Base-by-base conservation (phyloP, 2,113 vertebrate genomes). In the Himantopus leucocephalus region DNA sequence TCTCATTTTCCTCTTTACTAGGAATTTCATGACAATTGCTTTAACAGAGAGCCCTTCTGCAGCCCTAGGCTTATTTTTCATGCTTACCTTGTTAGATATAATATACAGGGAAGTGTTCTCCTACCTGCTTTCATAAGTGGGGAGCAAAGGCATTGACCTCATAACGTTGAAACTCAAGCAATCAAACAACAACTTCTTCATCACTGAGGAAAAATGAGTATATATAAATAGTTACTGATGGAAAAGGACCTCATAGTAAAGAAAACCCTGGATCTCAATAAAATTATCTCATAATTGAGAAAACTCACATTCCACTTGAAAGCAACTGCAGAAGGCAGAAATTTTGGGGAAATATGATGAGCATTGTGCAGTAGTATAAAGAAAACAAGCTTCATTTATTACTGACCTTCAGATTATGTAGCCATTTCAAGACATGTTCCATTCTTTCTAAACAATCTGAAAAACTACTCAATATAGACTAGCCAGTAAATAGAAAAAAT, bases 1-100 rank as follows among this genome's bases (percentile, higher is more conserved):
- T 94, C 39, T 82, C 77, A 93, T 96, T 96, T 96, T 97, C 92
- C 81, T 95, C 75, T 94, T 90, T 90, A 37, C 39, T 52, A 64
- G n/a, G n/a, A 95, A 74, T 92, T 89, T 85, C 55, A 62, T 94
- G 86, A 89, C 86, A 92, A 92, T 74, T 92, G 39, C 59, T 85
- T 93, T 85, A 94, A 92, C 88, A 95, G 76, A 80, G 53, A 85
- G 30, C 23, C 83, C 73, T 91, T 92, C 52, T 83, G n/a, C 55
- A 89, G 72, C 43, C 52, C 16, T 88, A 88, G 71, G 37, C 55
- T 48, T 88, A 96, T 89, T 95, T 82, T 82, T 77, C 79, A 67
- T 87, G 62, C 9, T 64, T 56, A 70, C 32, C 13, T 78, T 45
- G 91, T 83, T 62, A 89, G 48, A 62, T 73, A 21, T 56, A 47